Percentiles rank a stretch among this genome's conserved stretches.
Evolutionary conservation across 2,113 vertebrate species (phyloP).

Genomic region (Tympanuchus pallidicinctus): DNA sequence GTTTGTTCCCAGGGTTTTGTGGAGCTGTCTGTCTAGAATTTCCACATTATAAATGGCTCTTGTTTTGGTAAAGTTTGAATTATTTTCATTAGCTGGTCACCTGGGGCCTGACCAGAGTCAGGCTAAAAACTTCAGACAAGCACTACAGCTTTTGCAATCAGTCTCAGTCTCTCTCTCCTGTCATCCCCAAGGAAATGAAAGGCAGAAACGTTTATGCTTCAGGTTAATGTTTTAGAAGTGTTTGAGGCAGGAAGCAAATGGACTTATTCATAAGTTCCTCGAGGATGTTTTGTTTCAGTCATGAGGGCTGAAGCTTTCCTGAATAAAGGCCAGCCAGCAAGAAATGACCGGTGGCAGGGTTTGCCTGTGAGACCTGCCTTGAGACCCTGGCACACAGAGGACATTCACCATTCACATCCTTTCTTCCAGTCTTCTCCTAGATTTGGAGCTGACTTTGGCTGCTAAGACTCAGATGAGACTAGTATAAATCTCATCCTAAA

Average conservation of each 20-base stretch:
- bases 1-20: conserved; percentile 74
- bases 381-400: neutral
- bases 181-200: conserved; percentile 77
- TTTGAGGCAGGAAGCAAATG: conserved; percentile 70
- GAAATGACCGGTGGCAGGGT: neutral
- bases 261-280: conserved; percentile 67
- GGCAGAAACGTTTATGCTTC: conserved; percentile 74
- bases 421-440: neutral
- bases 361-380: neutral
- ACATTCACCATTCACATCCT: neutral
- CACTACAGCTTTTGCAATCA: conserved; percentile 75
- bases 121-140: conserved; percentile 79
- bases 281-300: conserved; percentile 68
- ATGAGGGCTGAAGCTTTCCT: conserved; percentile 6
- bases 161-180: conserved; percentile 72
- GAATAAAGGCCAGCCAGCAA: conserved; percentile 4
- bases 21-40: conserved; percentile 79
- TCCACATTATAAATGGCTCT: conserved; percentile 79
- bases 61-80: conserved; percentile 82
- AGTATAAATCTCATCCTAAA: neutral
- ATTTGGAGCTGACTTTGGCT: neutral
- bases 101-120: conserved; percentile 78
- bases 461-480: neutral
- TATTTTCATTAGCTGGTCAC: conserved; percentile 85
- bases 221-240: conserved; percentile 76